phyloP scores from a whole-genome alignment of 2,888 invertebrate genomes.

The Xanthia togata region DNA sequence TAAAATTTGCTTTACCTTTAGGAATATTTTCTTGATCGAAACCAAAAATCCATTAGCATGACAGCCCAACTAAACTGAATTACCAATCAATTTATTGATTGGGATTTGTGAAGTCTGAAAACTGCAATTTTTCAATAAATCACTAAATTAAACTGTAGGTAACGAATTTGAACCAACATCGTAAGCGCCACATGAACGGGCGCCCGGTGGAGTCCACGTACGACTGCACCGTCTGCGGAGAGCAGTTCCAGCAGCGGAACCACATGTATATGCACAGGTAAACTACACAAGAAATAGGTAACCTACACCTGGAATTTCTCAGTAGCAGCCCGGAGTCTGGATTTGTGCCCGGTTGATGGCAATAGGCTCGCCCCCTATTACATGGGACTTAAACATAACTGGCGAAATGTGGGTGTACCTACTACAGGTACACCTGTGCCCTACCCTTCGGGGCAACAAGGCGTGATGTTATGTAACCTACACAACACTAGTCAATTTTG shows the following conservation, averaged over 20 bases:
- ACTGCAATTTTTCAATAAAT: background rate
- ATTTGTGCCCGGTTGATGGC: too few species aligned
- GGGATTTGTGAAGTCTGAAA: background rate
- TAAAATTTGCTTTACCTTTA: background rate
- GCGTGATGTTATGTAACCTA: too few species aligned
- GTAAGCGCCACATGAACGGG: constrained; percentile 86
- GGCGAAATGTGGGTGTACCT: too few species aligned
- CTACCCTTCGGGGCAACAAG: too few species aligned
- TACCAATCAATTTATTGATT: background rate
- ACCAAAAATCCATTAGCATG: background rate
- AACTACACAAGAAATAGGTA: background rate
- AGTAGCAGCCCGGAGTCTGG: too few species aligned
- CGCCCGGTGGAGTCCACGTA: constrained; percentile 82
- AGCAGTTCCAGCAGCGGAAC: constrained; percentile 86
- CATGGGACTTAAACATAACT: too few species aligned
- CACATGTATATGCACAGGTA: constrained; percentile 87
- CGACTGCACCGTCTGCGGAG: constrained; percentile 86
- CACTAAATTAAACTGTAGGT: constrained; percentile 74
- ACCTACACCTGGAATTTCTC: too few species aligned
- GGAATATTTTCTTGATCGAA: background rate
- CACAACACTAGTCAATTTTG: background rate
- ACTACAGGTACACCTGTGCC: too few species aligned
- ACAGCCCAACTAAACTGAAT: background rate
- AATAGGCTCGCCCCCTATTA: too few species aligned
- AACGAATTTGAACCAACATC: constrained; percentile 89